These are phyloP conservation scores for Busseola fusca DNA, from an alignment of 2,888 invertebrate genomes.

Conservation along the genomic window DNA sequence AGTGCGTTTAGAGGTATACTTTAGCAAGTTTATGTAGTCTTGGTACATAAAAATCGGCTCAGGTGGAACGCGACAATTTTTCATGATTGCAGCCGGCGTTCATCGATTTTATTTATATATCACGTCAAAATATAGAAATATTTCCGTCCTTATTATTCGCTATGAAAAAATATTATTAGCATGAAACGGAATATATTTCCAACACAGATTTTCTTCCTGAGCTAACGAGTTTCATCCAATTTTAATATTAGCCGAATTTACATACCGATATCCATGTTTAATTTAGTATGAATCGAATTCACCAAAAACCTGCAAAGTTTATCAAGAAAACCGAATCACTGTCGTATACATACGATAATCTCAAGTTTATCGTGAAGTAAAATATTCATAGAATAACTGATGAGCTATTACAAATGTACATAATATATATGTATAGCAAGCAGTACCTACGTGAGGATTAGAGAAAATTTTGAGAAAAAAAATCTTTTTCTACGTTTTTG, in stretches of 20 bases:
- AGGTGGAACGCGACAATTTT: too few species aligned
- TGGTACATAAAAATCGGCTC: too few species aligned
- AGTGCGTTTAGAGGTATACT: too few species aligned
- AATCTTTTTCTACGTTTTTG: not conserved
- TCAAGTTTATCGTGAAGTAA: conserved; percentile 42
- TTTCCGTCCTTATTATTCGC: too few species aligned
- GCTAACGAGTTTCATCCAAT: not conserved
- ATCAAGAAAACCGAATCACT: conserved; percentile 33
- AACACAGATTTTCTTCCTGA: conserved; percentile 1
- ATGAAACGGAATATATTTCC: not conserved
- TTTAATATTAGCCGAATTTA: conserved; percentile 21
- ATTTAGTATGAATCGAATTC: conserved; percentile 17
- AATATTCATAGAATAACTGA: conserved; percentile 66
- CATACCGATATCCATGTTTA: conserved; percentile 11
- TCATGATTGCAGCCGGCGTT: too few species aligned
- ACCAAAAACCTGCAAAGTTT: conserved; percentile 38
- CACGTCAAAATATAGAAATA: not conserved
- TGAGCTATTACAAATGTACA: conserved; percentile 41
- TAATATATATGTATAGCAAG: too few species aligned
- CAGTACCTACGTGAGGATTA: conserved; percentile 22
- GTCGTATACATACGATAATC: conserved; percentile 4
- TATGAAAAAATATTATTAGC: not conserved
- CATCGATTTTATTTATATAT: too few species aligned
- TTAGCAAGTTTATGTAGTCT: too few species aligned
- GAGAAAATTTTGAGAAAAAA: not conserved